Base-by-base conservation (phyloP, 2,888 invertebrate genomes). In the Hyposoter dolosus region DNA sequence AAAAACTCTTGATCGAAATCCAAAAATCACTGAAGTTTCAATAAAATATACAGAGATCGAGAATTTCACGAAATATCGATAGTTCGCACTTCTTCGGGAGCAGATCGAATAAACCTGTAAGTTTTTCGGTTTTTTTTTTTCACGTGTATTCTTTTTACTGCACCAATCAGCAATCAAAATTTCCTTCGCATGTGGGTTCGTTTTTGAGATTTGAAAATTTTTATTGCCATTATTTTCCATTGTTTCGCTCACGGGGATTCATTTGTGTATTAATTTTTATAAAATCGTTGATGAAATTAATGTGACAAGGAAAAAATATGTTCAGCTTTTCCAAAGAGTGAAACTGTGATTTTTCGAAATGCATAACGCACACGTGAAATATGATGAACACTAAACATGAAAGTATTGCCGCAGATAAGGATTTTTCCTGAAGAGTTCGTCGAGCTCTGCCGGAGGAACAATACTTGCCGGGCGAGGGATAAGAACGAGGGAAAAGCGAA, bases 371-470 rank as follows among this genome's bases (percentile, higher is more conserved):
- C 2, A 75, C 19, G 35, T 17, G 56, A 60, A 40, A 40, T 60
- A 43, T 74, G 45, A 66, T 35, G 63, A 4, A 28, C 32, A 47
- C 43, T 43, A 28, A n/a, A 50, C 50, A 45, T 66, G 50, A 66
- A 63, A 40, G 65, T 68, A 17, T 35, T 9, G 53, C n/a, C 4
- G 7, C 47, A 76, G 68, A 78, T 78, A 78, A 78, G 68, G 68
- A 77, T 65, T 66, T 50, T 53, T 40, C 45, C 40, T 23, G 1
- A 50, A 40, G 40, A 40, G 40, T 50, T 45, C 32, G 60, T 35
- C 56, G 40, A 68, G 78, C 35, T 28, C 28, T n/a, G 40, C 40
- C 40, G 23, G 47, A 28, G 15, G 79, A 79, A 80, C 80, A 72
- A 80, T 80, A 80, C 80, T 60, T 47, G 76, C 35, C 5, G 47